phyloP scores from a whole-genome alignment of 2,888 invertebrate genomes.

The Schizotus pectinicornis region DNA sequence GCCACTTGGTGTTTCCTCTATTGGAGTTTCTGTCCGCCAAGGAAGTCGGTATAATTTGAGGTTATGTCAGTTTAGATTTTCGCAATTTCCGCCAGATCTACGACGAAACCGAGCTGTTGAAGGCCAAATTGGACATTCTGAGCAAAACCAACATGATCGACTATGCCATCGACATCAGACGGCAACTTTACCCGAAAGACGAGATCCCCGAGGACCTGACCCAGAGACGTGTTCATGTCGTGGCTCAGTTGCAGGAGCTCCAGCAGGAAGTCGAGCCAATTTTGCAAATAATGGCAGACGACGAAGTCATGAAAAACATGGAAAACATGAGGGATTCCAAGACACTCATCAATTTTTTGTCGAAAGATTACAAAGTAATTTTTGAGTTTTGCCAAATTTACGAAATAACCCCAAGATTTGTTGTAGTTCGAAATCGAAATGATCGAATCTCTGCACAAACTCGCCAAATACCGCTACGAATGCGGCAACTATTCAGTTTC shows the following conservation, averaged over 20 bases:
- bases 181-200: slow-evolving; percentile 82
- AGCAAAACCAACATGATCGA: slow-evolving; percentile 99
- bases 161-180: slow-evolving; percentile 95
- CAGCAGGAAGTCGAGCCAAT: slow-evolving; percentile 90
- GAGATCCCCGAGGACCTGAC: slow-evolving; percentile 83
- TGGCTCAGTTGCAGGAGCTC: slow-evolving; percentile 82
- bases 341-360: slow-evolving; percentile 86
- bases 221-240: slow-evolving; percentile 79
- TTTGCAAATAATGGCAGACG: slow-evolving; percentile 84
- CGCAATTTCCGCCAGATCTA: slow-evolving; percentile 75
- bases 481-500: slow-evolving; percentile 97
- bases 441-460: slow-evolving; percentile 92
- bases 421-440: slow-evolving; percentile 86
- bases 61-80: slow-evolving; percentile 25
- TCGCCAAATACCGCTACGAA: slow-evolving; percentile 97
- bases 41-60: slow-evolving; percentile 68
- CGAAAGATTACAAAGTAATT: slow-evolving; percentile 83
- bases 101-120: slow-evolving; percentile 88
- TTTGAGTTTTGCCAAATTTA: neutral
- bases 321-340: slow-evolving; percentile 94
- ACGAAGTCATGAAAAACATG: slow-evolving; percentile 88
- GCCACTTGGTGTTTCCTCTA: slow-evolving; percentile 95
- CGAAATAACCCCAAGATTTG: neutral
- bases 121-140: slow-evolving; percentile 92
- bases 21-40: slow-evolving; percentile 96